Conservation (phyloP, 2,797 vertebrate genomes). For the Serranus cabrilla region DNA sequence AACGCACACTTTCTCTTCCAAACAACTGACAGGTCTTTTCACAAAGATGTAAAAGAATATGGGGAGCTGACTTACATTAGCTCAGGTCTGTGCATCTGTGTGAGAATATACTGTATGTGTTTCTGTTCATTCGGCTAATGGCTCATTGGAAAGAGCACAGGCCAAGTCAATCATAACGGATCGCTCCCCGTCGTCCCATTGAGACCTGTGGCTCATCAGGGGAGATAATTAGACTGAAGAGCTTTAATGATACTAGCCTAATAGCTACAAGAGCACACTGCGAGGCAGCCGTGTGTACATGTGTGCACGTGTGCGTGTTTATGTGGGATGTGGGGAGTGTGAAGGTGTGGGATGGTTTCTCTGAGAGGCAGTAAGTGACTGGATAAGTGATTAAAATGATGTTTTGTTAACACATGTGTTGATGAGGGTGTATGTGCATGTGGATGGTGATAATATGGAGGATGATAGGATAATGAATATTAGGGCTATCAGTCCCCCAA, state of each 20-base stretch:
- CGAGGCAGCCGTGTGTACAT: slow-evolving; percentile 41
- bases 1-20: slow-evolving; percentile 25
- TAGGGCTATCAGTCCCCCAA: slow-evolving; percentile 27
- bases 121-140: slow-evolving; percentile 51
- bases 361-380: slow-evolving; percentile 25
- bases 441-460: slow-evolving; percentile 33
- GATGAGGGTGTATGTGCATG: slow-evolving; percentile 8
- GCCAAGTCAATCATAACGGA: slow-evolving; percentile 74
- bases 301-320: slow-evolving; percentile 27
- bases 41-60: slow-evolving; percentile 63
- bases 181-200: slow-evolving; percentile 64
- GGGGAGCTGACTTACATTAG: slow-evolving; percentile 50
- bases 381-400: slow-evolving; percentile 60
- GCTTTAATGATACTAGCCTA: slow-evolving; percentile 78
- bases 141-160: slow-evolving; percentile 54
- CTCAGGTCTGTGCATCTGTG: slow-evolving; percentile 8
- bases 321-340: slow-evolving; percentile 28
- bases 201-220: slow-evolving; percentile 77
- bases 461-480: slow-evolving; percentile 53
- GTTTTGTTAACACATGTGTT: slow-evolving; percentile 54
- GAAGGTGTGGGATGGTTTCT: slow-evolving; percentile 42
- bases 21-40: slow-evolving; percentile 62
- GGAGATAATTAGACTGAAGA: slow-evolving; percentile 81
- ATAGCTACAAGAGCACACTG: slow-evolving; percentile 71
- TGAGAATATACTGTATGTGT: slow-evolving; percentile 4